phyloP scores from a whole-genome alignment of 2,113 vertebrate genomes.

The Halcyon malimbica region DNA sequence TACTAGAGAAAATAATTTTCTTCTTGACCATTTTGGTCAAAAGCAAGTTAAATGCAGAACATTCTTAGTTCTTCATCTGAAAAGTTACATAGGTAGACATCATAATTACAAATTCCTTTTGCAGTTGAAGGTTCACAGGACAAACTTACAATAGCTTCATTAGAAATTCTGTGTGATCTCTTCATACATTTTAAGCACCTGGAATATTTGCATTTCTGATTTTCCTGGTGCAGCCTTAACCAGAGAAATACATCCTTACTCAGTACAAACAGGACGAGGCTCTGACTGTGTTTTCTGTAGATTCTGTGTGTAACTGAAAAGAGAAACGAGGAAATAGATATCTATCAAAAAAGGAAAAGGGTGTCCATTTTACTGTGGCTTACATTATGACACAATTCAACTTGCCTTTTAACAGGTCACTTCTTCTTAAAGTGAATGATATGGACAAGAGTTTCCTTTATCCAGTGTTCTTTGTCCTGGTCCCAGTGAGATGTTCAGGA shows the following conservation, averaged over 20 bases:
- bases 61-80: not conserved
- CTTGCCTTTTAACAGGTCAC: not conserved
- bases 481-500: not conserved
- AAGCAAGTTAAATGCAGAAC: not conserved
- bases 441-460: not conserved
- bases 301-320: not conserved
- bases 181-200: slow-evolving; percentile 14
- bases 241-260: not conserved
- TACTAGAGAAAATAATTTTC: not conserved
- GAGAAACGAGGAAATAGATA: not conserved
- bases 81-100: not conserved
- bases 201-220: slow-evolving; percentile 23
- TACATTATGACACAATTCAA: not conserved
- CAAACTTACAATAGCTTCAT: not conserved
- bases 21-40: not conserved
- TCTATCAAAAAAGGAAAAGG: not conserved
- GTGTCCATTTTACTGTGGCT: not conserved
- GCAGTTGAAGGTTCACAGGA: slow-evolving; percentile 8
- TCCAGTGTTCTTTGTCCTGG: not conserved
- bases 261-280: not conserved
- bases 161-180: slow-evolving; percentile 1
- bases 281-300: not conserved
- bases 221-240: not conserved
- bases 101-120: slow-evolving; percentile 3
- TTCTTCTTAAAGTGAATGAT: not conserved